These are phyloP conservation scores for Temnothorax nylanderi DNA, from an alignment of 1,140 invertebrate species.

Conservation along the genomic window DNA sequence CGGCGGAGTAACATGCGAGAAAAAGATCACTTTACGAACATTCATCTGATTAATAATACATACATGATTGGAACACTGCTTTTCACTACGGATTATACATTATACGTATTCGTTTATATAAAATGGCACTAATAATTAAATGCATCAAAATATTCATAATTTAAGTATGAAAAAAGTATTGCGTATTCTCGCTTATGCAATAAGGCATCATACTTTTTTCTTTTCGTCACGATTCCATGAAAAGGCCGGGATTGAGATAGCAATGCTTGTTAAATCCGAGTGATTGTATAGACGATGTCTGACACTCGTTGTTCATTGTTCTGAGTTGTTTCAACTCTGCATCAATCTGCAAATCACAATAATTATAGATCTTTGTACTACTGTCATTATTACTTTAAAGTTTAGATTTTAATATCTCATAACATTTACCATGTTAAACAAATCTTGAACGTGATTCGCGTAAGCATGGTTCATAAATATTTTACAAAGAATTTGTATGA, in stretches of 20 bases:
- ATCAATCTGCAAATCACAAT: conserved; percentile 78
- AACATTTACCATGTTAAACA: conserved; percentile 87
- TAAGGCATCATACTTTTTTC: background rate
- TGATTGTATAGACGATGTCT: conserved; percentile 86
- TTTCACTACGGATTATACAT: background rate
- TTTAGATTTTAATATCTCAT: background rate
- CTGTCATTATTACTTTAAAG: background rate
- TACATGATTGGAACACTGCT: background rate
- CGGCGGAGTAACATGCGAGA: background rate
- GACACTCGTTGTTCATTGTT: conserved; percentile 77
- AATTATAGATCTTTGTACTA: background rate
- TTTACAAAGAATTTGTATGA: conserved; percentile 91
- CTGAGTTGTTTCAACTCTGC: conserved; percentile 80
- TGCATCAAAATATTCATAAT: background rate
- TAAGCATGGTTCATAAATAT: conserved; percentile 90
- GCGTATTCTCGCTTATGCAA: background rate
- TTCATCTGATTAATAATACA: background rate
- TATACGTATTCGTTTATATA: background rate
- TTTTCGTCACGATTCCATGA: background rate
- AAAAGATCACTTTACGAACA: conserved; percentile 4
- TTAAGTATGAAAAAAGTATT: conserved; percentile 7
- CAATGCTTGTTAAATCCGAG: conserved; percentile 88
- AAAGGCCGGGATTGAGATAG: conserved; percentile 87
- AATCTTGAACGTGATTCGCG: conserved; percentile 87
- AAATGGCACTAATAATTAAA: background rate